Base-by-base conservation (phyloP, 2,888 invertebrate genomes). In the Drosophila monieri region DNA sequence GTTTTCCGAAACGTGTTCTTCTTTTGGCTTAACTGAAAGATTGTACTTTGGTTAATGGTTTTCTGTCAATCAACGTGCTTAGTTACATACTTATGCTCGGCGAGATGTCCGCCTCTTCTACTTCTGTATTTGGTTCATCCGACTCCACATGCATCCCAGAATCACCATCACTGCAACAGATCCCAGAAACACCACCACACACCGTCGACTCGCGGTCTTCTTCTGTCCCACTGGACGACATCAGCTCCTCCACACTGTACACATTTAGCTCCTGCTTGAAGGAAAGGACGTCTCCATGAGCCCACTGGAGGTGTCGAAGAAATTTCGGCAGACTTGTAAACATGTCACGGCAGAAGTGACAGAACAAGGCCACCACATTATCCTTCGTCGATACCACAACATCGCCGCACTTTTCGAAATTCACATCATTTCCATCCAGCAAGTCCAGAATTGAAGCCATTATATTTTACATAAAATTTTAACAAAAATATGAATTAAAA, bases 321-420 rank as follows among this genome's bases (percentile, higher is more conserved):
- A 89, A 89, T 9, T 75, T 59, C 8, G 65, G 39, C 21, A 83
- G 18, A 48, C 74, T 68, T 0, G 56, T 54, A 3, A 74, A 85
- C 37, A 77, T 68, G 12, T 72, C 69, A 6, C 53, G 53, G 37
- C 89, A 89, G 46, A 74, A 81, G 12, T 58, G 69, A n/a, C 89
- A 89, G 43, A 51, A 72, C 57, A 89, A 27, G 1, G 73, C 80
- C 9, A 80, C 58, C 43, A 56, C 23, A 23, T 84, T 85, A 15
- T 74, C 56, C 14, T 71, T 77, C 1, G 66, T 14, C 0, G 87
- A 80, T 23, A 87, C 59, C n/a, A 85, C 65, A 3, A 89, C 79
- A 58, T 80, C 87, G 3, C 89, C 89, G 46, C 89, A 89, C 54
- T 79, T 87, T 39, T 85, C 67, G 4, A 76, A 87, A n/a, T 78